These are phyloP conservation scores for Phallusia fumigata DNA, from an alignment of 23 tunicate genomes.

Conservation along the genomic window DNA sequence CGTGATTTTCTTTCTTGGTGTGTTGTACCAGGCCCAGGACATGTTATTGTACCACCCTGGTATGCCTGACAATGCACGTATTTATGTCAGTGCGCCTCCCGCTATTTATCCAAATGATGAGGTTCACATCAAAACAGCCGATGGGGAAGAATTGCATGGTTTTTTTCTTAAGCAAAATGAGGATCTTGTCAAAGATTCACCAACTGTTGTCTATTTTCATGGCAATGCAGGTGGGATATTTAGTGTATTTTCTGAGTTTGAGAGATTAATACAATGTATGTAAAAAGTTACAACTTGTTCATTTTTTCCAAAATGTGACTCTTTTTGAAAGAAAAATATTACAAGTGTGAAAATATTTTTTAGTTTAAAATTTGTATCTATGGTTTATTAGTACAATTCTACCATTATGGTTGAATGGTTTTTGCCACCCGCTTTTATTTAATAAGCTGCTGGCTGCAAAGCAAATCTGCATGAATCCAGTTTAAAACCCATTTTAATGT, in stretches of 20 bases:
- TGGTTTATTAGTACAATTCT: too few relatives aligned
- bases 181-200: constrained; percentile 23
- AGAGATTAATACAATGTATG: too few relatives aligned
- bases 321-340: too few relatives aligned
- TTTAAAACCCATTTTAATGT: neutral
- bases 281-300: too few relatives aligned
- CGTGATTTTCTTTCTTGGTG: constrained; percentile 44
- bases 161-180: constrained; percentile 57
- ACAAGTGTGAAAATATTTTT: too few relatives aligned
- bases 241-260: neutral
- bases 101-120: constrained; percentile 45
- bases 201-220: constrained; percentile 81
- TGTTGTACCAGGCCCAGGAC: constrained; percentile 69
- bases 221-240: constrained; percentile 83
- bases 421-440: too few relatives aligned
- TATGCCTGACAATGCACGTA: constrained; percentile 54
- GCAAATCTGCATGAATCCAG: too few relatives aligned
- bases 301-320: neutral
- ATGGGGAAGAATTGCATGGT: constrained; percentile 69
- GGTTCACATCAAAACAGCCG: constrained; percentile 49
- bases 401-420: too few relatives aligned
- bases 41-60: constrained; percentile 65
- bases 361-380: too few relatives aligned
- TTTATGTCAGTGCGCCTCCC: constrained; percentile 58
- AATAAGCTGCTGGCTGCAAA: too few relatives aligned